A percentile compares a stretch with the other conserved stretches of the same genome.
These are phyloP conservation scores for Ectropis crepuscularia DNA, from an alignment of 2,888 invertebrate genomes.

Conservation along the genomic window DNA sequence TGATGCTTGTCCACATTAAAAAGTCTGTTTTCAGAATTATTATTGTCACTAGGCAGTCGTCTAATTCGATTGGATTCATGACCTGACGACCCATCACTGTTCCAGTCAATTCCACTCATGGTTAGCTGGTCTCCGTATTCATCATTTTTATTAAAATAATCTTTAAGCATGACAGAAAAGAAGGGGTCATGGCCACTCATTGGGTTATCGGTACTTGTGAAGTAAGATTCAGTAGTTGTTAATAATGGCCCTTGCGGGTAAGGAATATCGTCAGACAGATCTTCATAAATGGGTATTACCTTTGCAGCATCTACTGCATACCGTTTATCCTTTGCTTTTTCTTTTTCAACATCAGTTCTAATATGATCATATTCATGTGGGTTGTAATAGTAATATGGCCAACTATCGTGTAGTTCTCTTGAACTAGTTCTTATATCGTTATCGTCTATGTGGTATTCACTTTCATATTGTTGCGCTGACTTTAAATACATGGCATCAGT, in stretches of 20 bases:
- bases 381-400: constrained; percentile 66
- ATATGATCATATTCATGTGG: constrained; percentile 65
- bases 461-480: constrained; percentile 53
- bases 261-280: constrained; percentile 56
- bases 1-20: background rate
- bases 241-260: constrained; percentile 34
- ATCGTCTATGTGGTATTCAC: constrained; percentile 49
- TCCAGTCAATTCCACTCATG: constrained; percentile 66
- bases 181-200: constrained; percentile 64
- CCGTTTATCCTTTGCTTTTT: constrained; percentile 71
- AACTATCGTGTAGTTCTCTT: constrained; percentile 56
- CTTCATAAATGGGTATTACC: constrained; percentile 69
- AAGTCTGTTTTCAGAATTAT: background rate
- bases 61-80: constrained; percentile 30
- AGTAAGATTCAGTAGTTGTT: constrained; percentile 37
- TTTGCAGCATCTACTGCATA: constrained; percentile 49
- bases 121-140: constrained; percentile 61
- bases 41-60: constrained; percentile 14
- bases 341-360: constrained; percentile 52
- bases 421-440: constrained; percentile 67
- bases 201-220: constrained; percentile 59
- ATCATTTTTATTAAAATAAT: constrained; percentile 63
- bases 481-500: constrained; percentile 54
- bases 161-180: constrained; percentile 67
- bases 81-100: constrained; percentile 46